Evolutionary conservation across 23 tunicate genomes (phyloP), one percentile per base, ranked within the genome.

Genomic region (Diplosoma virens): DNA sequence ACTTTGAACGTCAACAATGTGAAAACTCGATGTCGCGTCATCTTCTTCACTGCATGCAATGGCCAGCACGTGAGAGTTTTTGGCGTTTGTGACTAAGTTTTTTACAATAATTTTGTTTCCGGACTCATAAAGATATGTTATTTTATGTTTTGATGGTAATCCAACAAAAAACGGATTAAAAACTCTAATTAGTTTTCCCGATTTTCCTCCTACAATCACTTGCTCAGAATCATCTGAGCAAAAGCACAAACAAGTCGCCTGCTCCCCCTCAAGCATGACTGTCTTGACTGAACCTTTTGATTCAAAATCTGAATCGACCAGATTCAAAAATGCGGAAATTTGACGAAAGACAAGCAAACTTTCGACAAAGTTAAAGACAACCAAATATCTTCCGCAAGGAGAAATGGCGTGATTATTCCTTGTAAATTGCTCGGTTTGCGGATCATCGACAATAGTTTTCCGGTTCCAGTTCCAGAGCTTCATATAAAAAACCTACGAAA

Each of bases 401-500:
- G 86, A 81, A 1, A 86, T 71, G 53, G 54, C 75, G 54, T 86
- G 53, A 66, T 79, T 86, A 27, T 36, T 67, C 14, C 61, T 48
- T 14, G 66, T 67, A 47, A 86, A 72, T 3, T 35, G 37, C 26
- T 71, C 76, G 2, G 80, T 71, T 9, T 41, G 28, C 21, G 81
- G 81, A 16, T 84, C 71, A 1, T 33, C 54, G 23, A 67, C 89
- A 3, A 84, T 0, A 25, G 77, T 77, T 1, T 56, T 47, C 30
- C 59, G 37, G 2, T 70, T 14, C 58, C 55, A 17, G 56, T 86
- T 79, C 92, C 92, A 86, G 2, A 86, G 20, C 33, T 86, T 86
- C n/a, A 86, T 9, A 37, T 86, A 86, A 37, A 86, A 86, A 23
- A 86, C 92, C 92, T 86, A 37, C 37, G 32, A 71, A 30, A 64